Evolutionary conservation across 1,140 invertebrate genomes (phyloP), one percentile per base, ranked within the genome.

Genomic region (Helicoverpa zea): DNA sequence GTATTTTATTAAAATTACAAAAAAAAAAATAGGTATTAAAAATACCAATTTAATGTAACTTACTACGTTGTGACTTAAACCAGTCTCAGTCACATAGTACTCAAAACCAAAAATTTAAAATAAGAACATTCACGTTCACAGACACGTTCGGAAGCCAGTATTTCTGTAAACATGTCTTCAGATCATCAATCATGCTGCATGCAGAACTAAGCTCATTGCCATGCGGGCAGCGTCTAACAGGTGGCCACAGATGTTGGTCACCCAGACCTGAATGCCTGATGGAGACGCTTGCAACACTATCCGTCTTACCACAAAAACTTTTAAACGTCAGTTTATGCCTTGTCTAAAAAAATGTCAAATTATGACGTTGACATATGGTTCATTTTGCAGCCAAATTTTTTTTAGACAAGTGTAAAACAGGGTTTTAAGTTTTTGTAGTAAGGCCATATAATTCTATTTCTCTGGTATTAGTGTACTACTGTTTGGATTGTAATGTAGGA

Each of bases 171-270:
- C 73, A 61, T 75, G 35, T 75, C 52, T 49, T 29, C 3, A 66
- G 75, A 77, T 77, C 75, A 64, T 77, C 29, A 35, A 77, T 77
- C 75, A 77, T 66, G 49, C 59, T 10, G 61, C 16, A 51, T 76
- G 58, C 56, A 76, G 56, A 54, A 52, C 49, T 18, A 18, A 70
- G 16, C 75, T 77, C 75, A 77, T 77, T 79, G 66, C 51, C 16
- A 79, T 79, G 64, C 77, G 35, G 56, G 16, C 2, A 14, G 77
- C 77, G 63, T 70, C 29, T 72, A 68, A 70, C 77, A 79, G 77
- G 77, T 79, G 77, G 64, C 54, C 66, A 23, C 77, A 79, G 64
- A 16, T 79, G 77, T 12, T 52, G 66, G 52, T 5, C 30, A 29
- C 54, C 49, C 30, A 16, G 13, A 59, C 23, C 64, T 59, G 64